Evolutionary conservation across 2,113 vertebrate species (phyloP).

Genomic region (Ceuthmochares aereus): DNA sequence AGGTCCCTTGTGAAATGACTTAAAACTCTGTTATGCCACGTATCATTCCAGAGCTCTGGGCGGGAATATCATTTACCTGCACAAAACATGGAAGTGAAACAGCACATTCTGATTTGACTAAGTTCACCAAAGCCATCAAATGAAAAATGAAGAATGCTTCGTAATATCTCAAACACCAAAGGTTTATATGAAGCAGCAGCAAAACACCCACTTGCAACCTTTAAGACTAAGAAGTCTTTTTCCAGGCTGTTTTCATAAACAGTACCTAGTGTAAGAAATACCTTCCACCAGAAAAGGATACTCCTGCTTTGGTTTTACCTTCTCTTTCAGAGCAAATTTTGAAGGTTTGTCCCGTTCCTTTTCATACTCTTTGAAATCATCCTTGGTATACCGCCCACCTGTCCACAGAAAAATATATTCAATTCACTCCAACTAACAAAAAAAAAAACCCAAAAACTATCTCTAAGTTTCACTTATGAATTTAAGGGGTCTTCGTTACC

Average conservation of each 20-base stretch:
- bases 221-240: neutral
- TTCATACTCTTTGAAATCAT: slow-evolving; percentile 96
- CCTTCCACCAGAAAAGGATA: slow-evolving; percentile 83
- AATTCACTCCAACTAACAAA: neutral
- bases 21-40: neutral
- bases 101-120: neutral
- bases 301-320: slow-evolving; percentile 91
- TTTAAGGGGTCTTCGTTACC: neutral
- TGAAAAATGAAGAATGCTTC: neutral
- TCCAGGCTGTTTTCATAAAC: neutral
- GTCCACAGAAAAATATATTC: neutral
- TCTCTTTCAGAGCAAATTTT: slow-evolving; percentile 92
- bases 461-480: neutral
- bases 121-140: neutral
- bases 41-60: neutral
- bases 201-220: neutral
- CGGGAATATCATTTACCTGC: neutral
- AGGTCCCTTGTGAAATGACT: neutral
- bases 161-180: neutral
- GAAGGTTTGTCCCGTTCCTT: slow-evolving; percentile 84
- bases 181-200: neutral
- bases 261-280: neutral
- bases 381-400: slow-evolving; percentile 95
- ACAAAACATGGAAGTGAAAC: neutral
- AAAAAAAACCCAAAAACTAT: neutral